phyloP scores from a whole-genome alignment of 2,888 invertebrate genomes.

The Drosophila borealis region DNA sequence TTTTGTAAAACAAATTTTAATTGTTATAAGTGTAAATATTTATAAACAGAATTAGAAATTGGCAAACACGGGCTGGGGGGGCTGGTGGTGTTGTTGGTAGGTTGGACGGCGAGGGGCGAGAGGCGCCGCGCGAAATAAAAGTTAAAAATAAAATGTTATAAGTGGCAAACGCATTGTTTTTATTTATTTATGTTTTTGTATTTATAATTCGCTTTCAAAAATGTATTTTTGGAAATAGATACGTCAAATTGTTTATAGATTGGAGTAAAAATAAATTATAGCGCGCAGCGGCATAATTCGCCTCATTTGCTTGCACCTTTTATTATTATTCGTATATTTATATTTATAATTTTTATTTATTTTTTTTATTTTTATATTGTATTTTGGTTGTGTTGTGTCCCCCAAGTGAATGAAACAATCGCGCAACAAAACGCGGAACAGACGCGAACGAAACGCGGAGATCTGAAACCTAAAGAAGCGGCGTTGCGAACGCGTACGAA shows the following conservation, averaged over 20 bases:
- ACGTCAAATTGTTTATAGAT: slow-evolving; percentile 74
- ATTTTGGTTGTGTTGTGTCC: slow-evolving; percentile 18
- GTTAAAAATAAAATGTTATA: slow-evolving; percentile 61
- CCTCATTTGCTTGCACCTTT: slow-evolving; percentile 38
- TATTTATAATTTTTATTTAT: slow-evolving; percentile 11
- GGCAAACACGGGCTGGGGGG: slow-evolving; percentile 16
- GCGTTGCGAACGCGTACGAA: slow-evolving; percentile 80
- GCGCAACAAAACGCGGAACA: slow-evolving; percentile 60
- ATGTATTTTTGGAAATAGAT: slow-evolving; percentile 77
- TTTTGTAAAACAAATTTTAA: slow-evolving; percentile 51
- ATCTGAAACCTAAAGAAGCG: slow-evolving; percentile 70
- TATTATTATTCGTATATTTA: slow-evolving; percentile 25
- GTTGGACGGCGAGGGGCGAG: slow-evolving; percentile 9
- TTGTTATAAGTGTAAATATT: slow-evolving; percentile 56
- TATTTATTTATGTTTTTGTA: slow-evolving; percentile 43
- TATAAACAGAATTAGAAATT: slow-evolving; percentile 50
- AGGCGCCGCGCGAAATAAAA: slow-evolving; percentile 48
- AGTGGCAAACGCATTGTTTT: slow-evolving; percentile 66
- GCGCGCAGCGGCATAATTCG: slow-evolving; percentile 64
- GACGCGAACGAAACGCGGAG: slow-evolving; percentile 60
- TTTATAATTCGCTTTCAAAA: slow-evolving; percentile 40
- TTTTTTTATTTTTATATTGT: slow-evolving; percentile 6
- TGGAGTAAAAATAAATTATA: slow-evolving; percentile 76
- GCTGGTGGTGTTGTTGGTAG: not conserved
- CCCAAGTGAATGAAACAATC: slow-evolving; percentile 48